Conservation (phyloP, 1,140 invertebrate genomes). For the Zaprionus africanus region DNA sequence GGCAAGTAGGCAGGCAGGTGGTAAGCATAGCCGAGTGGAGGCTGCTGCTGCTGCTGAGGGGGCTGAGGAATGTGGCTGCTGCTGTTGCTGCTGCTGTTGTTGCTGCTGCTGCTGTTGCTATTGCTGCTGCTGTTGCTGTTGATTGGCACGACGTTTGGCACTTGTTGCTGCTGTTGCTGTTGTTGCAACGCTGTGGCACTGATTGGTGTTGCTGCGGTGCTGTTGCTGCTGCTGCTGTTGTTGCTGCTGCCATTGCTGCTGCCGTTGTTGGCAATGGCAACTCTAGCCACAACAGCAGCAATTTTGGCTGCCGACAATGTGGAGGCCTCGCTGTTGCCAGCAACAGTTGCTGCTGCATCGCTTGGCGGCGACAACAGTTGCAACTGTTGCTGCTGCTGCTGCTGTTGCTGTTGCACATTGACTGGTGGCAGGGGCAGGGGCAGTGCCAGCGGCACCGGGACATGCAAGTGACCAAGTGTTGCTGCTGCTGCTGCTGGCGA, state of each 20-base stretch:
- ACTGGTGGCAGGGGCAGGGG: slow-evolving; percentile 46
- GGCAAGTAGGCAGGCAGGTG: slow-evolving; percentile 34
- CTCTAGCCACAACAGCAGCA: slow-evolving; percentile 40
- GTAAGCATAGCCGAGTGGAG: slow-evolving; percentile 16
- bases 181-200: slow-evolving; percentile 61
- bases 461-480: slow-evolving; percentile 66
- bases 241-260: slow-evolving; percentile 14
- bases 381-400: slow-evolving; percentile 22
- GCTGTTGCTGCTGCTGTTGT: slow-evolving; percentile 14
- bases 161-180: slow-evolving; percentile 41
- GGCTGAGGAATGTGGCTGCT: slow-evolving; percentile 22
- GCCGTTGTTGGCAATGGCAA: slow-evolving; percentile 41
- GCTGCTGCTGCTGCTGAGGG: slow-evolving; percentile 1
- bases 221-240: slow-evolving; percentile 24
- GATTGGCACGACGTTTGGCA: slow-evolving; percentile 48
- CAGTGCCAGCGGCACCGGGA: slow-evolving; percentile 56
- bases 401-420: slow-evolving; percentile 30
- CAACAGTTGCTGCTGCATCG: slow-evolving; percentile 61
- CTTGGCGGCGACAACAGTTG: slow-evolving; percentile 7
- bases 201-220: slow-evolving; percentile 43
- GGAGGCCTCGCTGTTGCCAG: slow-evolving; percentile 33
- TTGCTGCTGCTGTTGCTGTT: slow-evolving; percentile 26
- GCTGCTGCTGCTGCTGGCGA: slow-evolving; percentile 39
- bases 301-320: slow-evolving; percentile 37
- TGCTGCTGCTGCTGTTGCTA: slow-evolving; percentile 32